Percentiles rank a stretch among this genome's conserved stretches.
Conservation (phyloP, 2,797 vertebrate genomes). For the Peromyscus nudipes region DNA sequence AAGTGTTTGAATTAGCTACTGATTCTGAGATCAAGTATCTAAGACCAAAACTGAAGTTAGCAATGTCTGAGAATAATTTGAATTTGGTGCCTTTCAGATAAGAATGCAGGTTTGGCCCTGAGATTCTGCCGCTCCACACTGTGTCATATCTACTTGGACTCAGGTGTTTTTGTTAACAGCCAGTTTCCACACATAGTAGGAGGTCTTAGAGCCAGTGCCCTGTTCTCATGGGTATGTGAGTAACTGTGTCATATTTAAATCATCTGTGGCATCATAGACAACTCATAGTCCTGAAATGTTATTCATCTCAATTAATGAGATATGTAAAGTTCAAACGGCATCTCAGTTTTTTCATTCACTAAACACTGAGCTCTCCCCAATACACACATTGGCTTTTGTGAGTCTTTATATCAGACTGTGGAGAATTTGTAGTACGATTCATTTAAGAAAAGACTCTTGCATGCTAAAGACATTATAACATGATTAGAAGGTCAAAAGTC, state of each 20-base stretch:
- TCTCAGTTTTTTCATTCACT: slow-evolving; percentile 27
- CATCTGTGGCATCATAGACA: not conserved
- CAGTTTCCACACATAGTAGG: not conserved
- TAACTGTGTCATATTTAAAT: not conserved
- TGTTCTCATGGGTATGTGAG: not conserved
- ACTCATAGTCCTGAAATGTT: not conserved
- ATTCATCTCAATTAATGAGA: not conserved
- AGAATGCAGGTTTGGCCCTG: not conserved
- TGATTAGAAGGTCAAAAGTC: not conserved
- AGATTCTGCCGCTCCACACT: not conserved
- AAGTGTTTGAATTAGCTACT: not conserved
- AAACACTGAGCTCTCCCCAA: not conserved
- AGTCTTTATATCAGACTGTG: not conserved
- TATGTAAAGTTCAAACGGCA: not conserved
- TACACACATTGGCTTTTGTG: not conserved
- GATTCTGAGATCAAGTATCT: slow-evolving; percentile 20
- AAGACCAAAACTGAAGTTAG: not conserved
- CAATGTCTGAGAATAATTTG: not conserved
- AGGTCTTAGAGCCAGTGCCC: not conserved
- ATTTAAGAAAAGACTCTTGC: not conserved
- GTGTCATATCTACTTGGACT: not conserved
- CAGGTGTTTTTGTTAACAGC: not conserved
- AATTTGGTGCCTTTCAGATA: not conserved
- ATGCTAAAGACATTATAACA: not conserved
- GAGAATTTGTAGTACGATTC: slow-evolving; percentile 18